Base-by-base conservation (phyloP, 2,888 invertebrate genomes). In the Conus canariensis region DNA sequence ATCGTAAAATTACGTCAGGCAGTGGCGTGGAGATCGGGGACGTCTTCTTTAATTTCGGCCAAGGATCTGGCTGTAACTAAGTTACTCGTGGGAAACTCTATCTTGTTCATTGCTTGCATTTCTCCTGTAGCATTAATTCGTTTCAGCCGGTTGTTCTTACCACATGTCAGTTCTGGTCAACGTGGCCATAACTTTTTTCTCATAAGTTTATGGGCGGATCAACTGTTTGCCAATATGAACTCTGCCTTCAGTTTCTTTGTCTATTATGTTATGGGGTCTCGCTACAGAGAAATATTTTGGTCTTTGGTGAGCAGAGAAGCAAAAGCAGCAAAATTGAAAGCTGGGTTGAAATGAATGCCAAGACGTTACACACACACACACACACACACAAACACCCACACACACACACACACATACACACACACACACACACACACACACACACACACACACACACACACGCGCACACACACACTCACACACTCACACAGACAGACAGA, bases 21-120 rank as follows among this genome's bases (percentile, higher is more conserved):
- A 0, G 85, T 22, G 30, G 14, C 85, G n/a, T 85, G 85, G 85
- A n/a, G 85, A 0, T 58, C 16, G 2, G 64, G 25, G 1, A 25
- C 85, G 0, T 59, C 85, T 14, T 56, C 85, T 0, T 45, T 45
- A 45, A 60, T 64, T 19, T 85, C 85, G 14, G 16, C 64, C 85
- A 60, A 19, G 10, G 85, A 85, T n/a, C n/a, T 85, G 85, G 85
- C 85, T 45, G 64, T 85, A 30, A 85, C 85, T 14, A 60, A 64
- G 64, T 30, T 64, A 30, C 30, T 85, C 4, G 30, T 85, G 0
- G 60, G 60, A 16, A 64, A 25, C 30, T 59, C 85, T 10, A n/a
- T 85, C 2, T 22, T 85, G 64, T 85, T 85, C 64, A 64, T 64
- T 30, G 8, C 64, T 4, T 85, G 85, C 19, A 16, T 64, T 30